Evolutionary conservation across 2,113 vertebrate species (phyloP), one percentile per base, ranked within the genome.

Genomic region (Salvator merianae): DNA sequence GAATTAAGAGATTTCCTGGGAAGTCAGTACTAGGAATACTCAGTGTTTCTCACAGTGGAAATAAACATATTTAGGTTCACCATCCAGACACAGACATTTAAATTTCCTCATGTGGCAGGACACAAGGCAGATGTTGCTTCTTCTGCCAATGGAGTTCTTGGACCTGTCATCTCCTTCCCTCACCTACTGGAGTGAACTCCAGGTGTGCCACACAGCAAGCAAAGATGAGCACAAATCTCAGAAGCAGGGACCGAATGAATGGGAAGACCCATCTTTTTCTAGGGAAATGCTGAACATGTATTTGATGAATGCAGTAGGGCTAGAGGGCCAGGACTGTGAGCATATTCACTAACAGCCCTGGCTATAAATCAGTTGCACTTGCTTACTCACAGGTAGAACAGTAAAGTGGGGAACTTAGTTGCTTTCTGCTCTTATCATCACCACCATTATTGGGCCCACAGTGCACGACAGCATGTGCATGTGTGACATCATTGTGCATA

Each of bases 11-110:
- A 0, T 5, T 47, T 82, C 8, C 86, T 73, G 72, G 81, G 72
- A 24, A 3, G 32, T 65, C 30, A 40, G 80, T 87, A 59, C 55
- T 59, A 83, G 76, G 86, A 84, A 70, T 34, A 55, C 79, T 88
- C 32, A 65, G 84, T 88, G 87, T 78, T 82, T 86, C 40, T 73
- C 84, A n/a, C 86, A 86, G 82, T 30, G 30, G 24, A 78, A 85
- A 5, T 20, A 7, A 59, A 65, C 24, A 4, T 62, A 71, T 71
- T 30, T 72, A 63, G 36, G 20, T 63, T 59, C 9, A 18, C 43
- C 66, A 40, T 34, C 34, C 40, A 83, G 77, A 76, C n/a, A 68
- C 40, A 22, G 62, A 47, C 47, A 28, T 66, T 50, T 66, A 65
- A 34, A 24, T 53, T 24, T 74, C n/a, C 22, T 34, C n/a, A 53